Conservation (phyloP, 2,113 vertebrate genomes). For the Upupa epops region DNA sequence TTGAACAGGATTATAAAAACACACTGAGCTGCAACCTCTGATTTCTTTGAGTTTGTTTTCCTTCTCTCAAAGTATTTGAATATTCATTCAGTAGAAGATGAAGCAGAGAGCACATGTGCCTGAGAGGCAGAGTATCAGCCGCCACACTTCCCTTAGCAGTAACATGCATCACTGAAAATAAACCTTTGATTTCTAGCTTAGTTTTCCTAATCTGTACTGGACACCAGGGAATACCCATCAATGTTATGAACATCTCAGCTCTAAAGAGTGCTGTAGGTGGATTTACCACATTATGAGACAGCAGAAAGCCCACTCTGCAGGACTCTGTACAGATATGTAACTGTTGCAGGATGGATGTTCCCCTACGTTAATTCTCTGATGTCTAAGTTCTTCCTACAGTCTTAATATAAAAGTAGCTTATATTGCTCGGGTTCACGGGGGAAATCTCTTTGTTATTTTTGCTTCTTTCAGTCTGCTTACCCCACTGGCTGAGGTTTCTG, state of each 20-base stretch:
- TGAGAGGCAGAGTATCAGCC: not conserved
- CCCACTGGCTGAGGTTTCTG: not conserved
- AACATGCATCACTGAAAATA: not conserved
- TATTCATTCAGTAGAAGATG: conserved; percentile 9
- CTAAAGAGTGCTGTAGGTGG: conserved; percentile 23
- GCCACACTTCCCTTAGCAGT: not conserved
- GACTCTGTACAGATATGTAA: not conserved
- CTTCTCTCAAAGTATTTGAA: not conserved
- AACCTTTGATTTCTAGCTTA: not conserved
- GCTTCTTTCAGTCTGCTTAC: not conserved
- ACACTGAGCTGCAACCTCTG: not conserved
- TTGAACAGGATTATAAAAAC: not conserved
- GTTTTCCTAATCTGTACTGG: no score
- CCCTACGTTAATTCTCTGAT: not conserved
- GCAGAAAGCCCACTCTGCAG: not conserved
- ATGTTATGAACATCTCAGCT: not conserved
- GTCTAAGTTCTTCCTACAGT: not conserved
- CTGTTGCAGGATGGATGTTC: not conserved
- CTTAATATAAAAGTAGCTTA: not conserved
- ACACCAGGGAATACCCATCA: not conserved
- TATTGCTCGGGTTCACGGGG: not conserved
- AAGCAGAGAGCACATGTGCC: not conserved
- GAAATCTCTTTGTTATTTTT: not conserved
- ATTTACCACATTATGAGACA: not conserved
- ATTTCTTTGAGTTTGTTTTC: not conserved